Evolutionary conservation across 2,113 vertebrate genomes (phyloP).

Genomic region (Phocoena sinus): DNA sequence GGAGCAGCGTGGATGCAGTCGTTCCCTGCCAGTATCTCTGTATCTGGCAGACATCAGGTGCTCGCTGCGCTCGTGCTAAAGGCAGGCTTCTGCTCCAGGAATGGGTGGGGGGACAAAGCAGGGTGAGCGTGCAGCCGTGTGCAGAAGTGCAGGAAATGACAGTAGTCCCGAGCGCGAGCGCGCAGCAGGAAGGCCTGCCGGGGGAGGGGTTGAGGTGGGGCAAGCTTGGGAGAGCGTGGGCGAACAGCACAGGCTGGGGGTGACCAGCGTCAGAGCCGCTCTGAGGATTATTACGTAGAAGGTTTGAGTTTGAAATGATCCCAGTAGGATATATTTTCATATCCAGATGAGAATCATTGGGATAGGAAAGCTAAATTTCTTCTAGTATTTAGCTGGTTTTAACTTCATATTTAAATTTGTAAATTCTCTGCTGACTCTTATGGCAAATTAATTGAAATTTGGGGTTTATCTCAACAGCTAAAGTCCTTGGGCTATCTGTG

Average conservation of each 20-base stretch:
- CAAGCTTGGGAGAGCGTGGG: neutral
- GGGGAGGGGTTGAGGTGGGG: neutral
- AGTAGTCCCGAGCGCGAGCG: neutral
- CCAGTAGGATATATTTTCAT: too few species aligned
- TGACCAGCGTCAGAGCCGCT: neutral
- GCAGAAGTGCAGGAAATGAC: neutral
- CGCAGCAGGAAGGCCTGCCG: neutral
- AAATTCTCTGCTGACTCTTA: neutral
- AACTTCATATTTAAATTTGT: neutral
- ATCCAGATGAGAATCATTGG: neutral
- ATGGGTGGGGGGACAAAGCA: too few species aligned
- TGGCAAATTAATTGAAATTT: neutral
- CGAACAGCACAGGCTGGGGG: neutral
- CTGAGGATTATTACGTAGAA: rapidly evolving
- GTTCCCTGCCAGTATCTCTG: rapidly evolving
- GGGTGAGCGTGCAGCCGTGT: rapidly evolving
- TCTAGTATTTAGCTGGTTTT: neutral
- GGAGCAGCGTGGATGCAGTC: rapidly evolving
- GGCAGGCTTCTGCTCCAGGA: rapidly evolving
- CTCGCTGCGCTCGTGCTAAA: neutral
- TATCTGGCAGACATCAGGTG: too few species aligned
- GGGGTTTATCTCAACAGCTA: conserved; percentile 79
- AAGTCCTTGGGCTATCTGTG: conserved; percentile 94
- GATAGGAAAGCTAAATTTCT: neutral
- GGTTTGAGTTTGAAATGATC: neutral